Conservation (phyloP, 1,140 invertebrate genomes). For the Dendroctonus ponderosae region DNA sequence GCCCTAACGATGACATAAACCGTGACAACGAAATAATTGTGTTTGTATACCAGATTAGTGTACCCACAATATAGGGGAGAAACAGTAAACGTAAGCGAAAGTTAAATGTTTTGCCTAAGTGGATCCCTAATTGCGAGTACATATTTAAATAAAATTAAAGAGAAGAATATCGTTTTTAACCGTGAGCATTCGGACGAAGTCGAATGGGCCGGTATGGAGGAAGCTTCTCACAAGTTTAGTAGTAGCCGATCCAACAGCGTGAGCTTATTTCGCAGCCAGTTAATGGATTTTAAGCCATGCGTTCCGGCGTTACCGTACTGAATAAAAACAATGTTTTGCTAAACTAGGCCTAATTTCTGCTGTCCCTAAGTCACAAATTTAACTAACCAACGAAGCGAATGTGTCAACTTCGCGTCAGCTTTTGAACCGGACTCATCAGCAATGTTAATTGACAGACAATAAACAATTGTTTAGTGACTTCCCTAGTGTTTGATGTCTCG, state of each 20-base stretch:
- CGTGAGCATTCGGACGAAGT: conserved; percentile 32
- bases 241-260: conserved; percentile 29
- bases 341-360: conserved; percentile 18
- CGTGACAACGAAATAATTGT: conserved; percentile 8
- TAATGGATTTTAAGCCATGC: conserved; percentile 28
- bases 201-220: conserved; percentile 34
- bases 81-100: conserved; percentile 24
- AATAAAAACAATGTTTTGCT: conserved; percentile 22
- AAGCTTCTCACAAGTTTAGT: conserved; percentile 27
- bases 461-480: conserved; percentile 25
- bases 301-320: conserved; percentile 18
- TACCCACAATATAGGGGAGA: conserved; percentile 9
- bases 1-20: too few relatives aligned
- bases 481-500: conserved; percentile 29
- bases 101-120: conserved; percentile 28
- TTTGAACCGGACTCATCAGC: neutral
- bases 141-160: conserved; percentile 34
- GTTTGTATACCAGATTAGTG: conserved; percentile 9
- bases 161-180: conserved; percentile 37
- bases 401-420: conserved; percentile 12
- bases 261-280: conserved; percentile 25
- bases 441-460: conserved; percentile 4
- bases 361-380: conserved; percentile 14
- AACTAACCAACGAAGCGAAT: conserved; percentile 10
- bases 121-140: conserved; percentile 26